phyloP scores from a whole-genome alignment of 2,113 vertebrate species.

The Gnathochromis pfefferi region DNA sequence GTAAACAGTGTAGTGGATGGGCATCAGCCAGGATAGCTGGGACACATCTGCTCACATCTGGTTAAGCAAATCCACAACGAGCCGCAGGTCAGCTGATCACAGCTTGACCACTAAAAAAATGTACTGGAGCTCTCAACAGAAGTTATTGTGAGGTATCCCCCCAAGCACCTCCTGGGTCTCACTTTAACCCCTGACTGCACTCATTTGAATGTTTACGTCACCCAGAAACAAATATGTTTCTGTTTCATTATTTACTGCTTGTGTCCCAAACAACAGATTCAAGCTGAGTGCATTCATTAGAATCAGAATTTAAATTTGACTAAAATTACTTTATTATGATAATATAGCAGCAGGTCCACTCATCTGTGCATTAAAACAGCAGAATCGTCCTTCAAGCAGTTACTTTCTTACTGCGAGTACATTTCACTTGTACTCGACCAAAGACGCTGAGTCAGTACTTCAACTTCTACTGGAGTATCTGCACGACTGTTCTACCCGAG shows the following conservation, averaged over 20 bases:
- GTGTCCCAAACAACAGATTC: neutral
- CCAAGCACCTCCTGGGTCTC: neutral
- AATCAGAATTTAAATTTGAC: neutral
- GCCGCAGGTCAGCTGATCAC: neutral
- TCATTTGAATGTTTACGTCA: neutral
- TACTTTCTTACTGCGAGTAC: neutral
- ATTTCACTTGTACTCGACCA: neutral
- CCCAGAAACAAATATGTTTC: neutral
- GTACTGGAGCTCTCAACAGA: neutral
- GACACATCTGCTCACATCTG: neutral
- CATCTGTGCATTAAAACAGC: neutral
- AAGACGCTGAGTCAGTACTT: neutral
- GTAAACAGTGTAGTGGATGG: neutral
- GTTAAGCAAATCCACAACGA: neutral
- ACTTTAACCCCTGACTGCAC: neutral
- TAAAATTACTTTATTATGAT: neutral
- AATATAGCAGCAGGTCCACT: neutral
- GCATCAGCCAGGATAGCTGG: neutral
- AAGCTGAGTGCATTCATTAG: neutral
- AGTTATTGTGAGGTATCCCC: neutral
- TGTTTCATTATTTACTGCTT: neutral
- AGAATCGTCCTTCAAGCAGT: neutral
- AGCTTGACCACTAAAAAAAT: neutral
- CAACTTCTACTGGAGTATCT: neutral
- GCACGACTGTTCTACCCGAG: fast-evolving